Percentiles rank a stretch among this genome's conserved stretches.
phyloP scores from a whole-genome alignment of 2,797 vertebrate genomes.

The Phalloptychus januarius region DNA sequence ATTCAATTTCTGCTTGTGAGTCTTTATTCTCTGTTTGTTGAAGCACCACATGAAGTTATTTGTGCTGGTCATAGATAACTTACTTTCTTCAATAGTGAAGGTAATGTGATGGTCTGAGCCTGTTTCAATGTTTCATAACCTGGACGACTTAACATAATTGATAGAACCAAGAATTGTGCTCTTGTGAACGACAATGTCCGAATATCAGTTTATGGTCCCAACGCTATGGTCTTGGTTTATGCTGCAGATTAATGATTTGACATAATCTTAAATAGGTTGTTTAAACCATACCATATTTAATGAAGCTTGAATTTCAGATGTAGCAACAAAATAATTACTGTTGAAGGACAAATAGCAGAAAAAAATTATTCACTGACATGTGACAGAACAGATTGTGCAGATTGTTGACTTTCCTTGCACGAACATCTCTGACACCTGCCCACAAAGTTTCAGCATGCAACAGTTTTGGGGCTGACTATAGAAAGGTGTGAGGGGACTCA shows the following conservation, averaged over 20 bases:
- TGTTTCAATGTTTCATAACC: not conserved
- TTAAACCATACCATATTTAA: not conserved
- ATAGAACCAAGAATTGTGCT: not conserved
- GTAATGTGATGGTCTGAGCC: not conserved
- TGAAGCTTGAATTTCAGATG: not conserved
- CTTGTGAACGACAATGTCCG: not conserved
- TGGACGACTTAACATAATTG: not conserved
- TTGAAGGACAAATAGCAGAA: not conserved
- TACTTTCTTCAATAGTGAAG: not conserved
- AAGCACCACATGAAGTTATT: not conserved
- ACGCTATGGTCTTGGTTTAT: not conserved
- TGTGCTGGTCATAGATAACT: not conserved
- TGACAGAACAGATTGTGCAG: constrained; percentile 1
- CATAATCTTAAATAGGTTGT: not conserved
- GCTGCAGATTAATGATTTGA: not conserved
- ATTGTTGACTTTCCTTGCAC: not conserved
- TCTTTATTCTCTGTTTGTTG: not conserved
- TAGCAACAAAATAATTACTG: not conserved
- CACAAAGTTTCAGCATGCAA: constrained; percentile 48
- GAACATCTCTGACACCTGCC: constrained; percentile 21
- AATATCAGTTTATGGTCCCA: not conserved
- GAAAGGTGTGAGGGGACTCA: not conserved
- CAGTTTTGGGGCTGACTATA: constrained; percentile 4
- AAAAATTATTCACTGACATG: not conserved
- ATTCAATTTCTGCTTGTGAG: not conserved